Base-by-base conservation (phyloP, 2,888 invertebrate genomes). In the Himalopsyche japonica region DNA sequence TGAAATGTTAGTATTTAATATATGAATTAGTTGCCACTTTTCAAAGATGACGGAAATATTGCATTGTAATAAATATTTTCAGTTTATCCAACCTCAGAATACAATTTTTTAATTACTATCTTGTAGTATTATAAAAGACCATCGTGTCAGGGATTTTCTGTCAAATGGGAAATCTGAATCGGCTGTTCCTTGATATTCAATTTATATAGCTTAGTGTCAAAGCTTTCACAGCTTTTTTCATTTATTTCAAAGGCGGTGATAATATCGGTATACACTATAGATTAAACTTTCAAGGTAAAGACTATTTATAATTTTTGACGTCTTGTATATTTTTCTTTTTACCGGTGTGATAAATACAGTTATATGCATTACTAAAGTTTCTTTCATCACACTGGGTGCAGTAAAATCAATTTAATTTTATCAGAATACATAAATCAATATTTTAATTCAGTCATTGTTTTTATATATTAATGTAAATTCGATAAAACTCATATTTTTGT, bases 61-160 rank as follows among this genome's bases (percentile, higher is more conserved):
- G 70, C 30, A 70, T 12, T 27, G 70, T 70, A 70, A 70, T 70
- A 70, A 70, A 70, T 70, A 70, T 30, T 70, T 70, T 70, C 70
- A 70, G 70, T 70, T 20, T 70, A 15, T 70, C 70, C 70, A 70
- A 70, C 70, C 24, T 30, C 30, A 1, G 6, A 5, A 70, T 70
- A 3, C 70, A 30, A 27, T 27, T 70, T 70, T 70, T 70, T 24
- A 27, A 15, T 43, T 15, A 3, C 27, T 27, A 15, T 70, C 15
- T 5, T 30, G 12, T 30, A 64, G 24, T 6, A 30, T 27, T 48
- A 79, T 79, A 79, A 80, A 64, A 49, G 79, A 79, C 70, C 79
- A 70, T 70, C 82, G 82, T 82, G 82, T 82, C 48, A 82, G 6
- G n/a, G 76, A 8, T 10, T 43, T 34, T 34, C 79, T 82, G 79